Percentiles rank a stretch among this genome's conserved stretches.
phyloP scores from a whole-genome alignment of 2,113 vertebrate genomes.

The Notothenia coriiceps region DNA sequence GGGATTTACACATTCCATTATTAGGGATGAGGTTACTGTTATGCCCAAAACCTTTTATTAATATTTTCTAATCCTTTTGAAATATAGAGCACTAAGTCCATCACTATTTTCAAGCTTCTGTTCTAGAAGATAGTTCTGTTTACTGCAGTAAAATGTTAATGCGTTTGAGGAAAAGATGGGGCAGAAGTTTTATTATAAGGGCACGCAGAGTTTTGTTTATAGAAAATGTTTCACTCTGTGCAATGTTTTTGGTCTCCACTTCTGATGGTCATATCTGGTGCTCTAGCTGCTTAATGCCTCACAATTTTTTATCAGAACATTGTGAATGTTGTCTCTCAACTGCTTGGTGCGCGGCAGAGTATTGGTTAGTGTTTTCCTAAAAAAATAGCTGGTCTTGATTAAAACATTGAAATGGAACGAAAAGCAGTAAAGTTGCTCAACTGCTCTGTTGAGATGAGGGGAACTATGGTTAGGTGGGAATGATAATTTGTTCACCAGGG shows the following conservation, averaged over 20 bases:
- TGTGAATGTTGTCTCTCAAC: not conserved
- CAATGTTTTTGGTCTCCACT: not conserved
- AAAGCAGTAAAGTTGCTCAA: not conserved
- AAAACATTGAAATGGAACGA: not conserved
- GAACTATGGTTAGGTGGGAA: not conserved
- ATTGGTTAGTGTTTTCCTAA: not conserved
- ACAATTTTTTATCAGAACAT: not conserved
- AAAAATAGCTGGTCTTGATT: not conserved
- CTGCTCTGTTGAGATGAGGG: not conserved
- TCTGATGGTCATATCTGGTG: not conserved
- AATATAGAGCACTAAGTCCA: constrained; percentile 3
- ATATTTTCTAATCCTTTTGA: constrained; percentile 43
- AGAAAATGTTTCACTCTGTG: not conserved
- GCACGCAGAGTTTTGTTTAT: not conserved
- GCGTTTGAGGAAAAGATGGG: not conserved
- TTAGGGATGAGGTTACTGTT: constrained; percentile 4
- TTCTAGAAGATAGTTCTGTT: not conserved
- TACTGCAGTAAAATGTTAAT: not conserved
- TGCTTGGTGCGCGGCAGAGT: not conserved
- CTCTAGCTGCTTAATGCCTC: not conserved
- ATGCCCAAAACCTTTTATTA: constrained; percentile 31
- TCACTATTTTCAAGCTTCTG: constrained; percentile 30
- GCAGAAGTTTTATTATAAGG: too few species aligned
- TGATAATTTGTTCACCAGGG: not conserved
- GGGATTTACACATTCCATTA: constrained; percentile 24